phyloP scores from a whole-genome alignment of 2,888 invertebrate genomes.

The Drosophila setosimentum region DNA sequence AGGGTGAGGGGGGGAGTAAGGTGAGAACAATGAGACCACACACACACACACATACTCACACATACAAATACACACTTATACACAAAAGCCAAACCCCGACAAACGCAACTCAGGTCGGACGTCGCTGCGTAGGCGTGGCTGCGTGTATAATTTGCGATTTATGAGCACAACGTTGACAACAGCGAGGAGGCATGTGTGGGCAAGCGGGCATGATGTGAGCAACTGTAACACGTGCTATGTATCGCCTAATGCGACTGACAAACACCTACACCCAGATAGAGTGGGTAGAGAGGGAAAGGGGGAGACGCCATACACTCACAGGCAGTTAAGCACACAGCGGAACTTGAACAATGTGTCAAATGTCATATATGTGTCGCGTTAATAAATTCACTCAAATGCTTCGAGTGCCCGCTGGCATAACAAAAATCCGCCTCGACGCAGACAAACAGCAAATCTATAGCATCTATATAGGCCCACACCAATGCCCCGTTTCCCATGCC shows the following conservation, averaged over 20 bases:
- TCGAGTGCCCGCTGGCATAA: conserved; percentile 73
- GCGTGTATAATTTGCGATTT: conserved; percentile 80
- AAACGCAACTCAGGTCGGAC: conserved; percentile 31
- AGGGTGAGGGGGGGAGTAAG: neutral
- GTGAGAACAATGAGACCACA: conserved; percentile 30
- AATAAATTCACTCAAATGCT: conserved; percentile 80
- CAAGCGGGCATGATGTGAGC: conserved; percentile 1
- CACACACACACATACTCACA: conserved; percentile 16
- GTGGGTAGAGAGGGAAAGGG: neutral
- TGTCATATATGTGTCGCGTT: conserved; percentile 77
- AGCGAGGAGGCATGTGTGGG: neutral
- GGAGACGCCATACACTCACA: neutral
- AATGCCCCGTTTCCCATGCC: neutral
- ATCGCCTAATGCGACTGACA: conserved; percentile 69
- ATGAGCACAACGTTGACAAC: conserved; percentile 68
- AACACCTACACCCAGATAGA: conserved; percentile 48
- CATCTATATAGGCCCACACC: neutral
- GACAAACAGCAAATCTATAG: conserved; percentile 1
- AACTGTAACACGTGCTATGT: conserved; percentile 74
- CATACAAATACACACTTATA: conserved; percentile 8
- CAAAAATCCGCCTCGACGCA: conserved; percentile 51
- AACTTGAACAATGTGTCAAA: conserved; percentile 78
- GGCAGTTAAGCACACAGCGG: conserved; percentile 35
- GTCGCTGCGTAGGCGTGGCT: conserved; percentile 56
- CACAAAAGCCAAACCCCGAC: conserved; percentile 58